These are phyloP conservation scores for Orycteropus afer DNA, from an alignment of 2,113 vertebrate genomes.

Conservation along the genomic window DNA sequence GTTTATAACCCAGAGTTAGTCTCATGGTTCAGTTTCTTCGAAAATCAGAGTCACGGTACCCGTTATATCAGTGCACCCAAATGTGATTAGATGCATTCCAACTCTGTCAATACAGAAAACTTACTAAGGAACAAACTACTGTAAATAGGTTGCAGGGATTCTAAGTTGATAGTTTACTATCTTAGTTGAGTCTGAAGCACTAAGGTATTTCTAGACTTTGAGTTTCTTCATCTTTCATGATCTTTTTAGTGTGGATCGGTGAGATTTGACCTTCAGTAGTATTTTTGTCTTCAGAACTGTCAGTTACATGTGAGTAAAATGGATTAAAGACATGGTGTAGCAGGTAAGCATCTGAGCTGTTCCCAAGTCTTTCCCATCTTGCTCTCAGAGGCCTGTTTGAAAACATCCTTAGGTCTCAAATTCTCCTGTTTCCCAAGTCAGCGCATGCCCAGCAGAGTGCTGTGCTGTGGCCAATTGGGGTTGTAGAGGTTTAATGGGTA, in stretches of 20 bases:
- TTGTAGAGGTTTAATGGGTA: slow-evolving; percentile 41
- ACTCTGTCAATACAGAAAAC: background rate
- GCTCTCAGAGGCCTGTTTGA: background rate
- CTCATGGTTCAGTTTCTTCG: background rate
- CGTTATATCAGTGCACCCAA: background rate
- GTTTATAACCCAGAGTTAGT: background rate
- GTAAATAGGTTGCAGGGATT: background rate
- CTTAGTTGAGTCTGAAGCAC: background rate
- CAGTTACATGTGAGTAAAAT: background rate
- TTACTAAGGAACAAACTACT: background rate
- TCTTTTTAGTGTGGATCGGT: background rate
- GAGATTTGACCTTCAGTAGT: background rate
- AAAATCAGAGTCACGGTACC: too few species aligned
- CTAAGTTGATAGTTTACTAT: background rate
- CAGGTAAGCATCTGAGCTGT: background rate
- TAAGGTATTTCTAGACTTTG: background rate
- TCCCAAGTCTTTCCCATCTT: background rate
- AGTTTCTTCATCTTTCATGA: background rate
- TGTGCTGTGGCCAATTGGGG: background rate
- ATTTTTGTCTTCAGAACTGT: background rate
- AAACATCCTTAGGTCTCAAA: background rate
- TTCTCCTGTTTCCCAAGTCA: background rate
- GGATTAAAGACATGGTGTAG: background rate
- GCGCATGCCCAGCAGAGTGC: background rate
- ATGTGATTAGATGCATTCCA: background rate